phyloP scores from a whole-genome alignment of 2,113 vertebrate genomes.

The Ciconia maguari region DNA sequence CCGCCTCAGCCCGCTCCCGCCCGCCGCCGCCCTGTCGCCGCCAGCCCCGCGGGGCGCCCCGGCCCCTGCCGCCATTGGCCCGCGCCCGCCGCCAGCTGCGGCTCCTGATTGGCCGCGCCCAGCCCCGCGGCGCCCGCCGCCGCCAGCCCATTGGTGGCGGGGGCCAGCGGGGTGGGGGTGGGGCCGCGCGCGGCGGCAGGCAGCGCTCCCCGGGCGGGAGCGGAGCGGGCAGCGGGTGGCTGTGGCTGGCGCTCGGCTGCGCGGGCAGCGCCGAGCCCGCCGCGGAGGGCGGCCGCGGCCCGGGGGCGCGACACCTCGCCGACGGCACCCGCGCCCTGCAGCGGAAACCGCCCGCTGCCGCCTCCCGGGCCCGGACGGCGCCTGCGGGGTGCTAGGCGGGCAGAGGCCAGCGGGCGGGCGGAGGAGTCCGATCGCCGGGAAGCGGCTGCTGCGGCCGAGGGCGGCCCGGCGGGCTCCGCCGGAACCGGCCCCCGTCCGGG shows the following conservation, averaged over 20 bases:
- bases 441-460: too few relatives aligned
- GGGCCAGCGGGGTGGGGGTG: background rate
- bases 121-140: background rate
- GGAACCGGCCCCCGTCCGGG: accelerated
- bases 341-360: background rate
- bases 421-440: background rate
- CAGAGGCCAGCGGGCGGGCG: too few relatives aligned
- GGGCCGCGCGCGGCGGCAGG: background rate
- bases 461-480: too few relatives aligned
- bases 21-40: too few relatives aligned
- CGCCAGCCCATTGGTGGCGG: background rate
- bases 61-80: constrained; percentile 45
- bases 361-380: too few relatives aligned
- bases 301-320: too few relatives aligned
- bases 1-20: too few relatives aligned
- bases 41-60: too few relatives aligned
- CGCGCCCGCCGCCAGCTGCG: background rate
- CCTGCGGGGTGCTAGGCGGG: accelerated
- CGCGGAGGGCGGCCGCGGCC: too few relatives aligned
- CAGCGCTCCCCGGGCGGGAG: background rate
- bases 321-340: background rate
- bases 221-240: background rate
- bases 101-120: constrained; percentile 55
- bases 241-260: too few relatives aligned
- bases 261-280: background rate